phyloP scores from a whole-genome alignment of 2,113 vertebrate species.

The Ploceus nigricollis region DNA sequence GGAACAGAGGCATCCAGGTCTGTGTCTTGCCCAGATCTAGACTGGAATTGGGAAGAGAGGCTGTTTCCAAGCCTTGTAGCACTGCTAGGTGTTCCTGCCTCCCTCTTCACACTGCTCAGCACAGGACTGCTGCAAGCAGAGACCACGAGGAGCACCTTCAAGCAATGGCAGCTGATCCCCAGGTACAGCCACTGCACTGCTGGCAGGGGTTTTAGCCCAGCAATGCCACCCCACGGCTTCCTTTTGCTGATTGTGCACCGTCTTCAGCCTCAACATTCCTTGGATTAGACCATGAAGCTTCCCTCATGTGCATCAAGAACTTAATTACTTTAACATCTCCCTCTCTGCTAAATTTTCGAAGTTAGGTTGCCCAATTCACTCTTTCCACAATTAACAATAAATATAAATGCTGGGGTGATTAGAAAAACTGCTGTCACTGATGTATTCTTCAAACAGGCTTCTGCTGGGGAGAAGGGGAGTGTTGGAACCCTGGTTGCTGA shows the following conservation, averaged over 20 bases:
- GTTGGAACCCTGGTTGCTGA: not conserved
- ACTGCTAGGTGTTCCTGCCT: not conserved
- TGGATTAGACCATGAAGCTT: not conserved
- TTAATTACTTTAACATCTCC: not conserved
- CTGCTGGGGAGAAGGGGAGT: not conserved
- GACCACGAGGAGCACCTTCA: too few species aligned
- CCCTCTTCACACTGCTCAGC: accelerated
- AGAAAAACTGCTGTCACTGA: not conserved
- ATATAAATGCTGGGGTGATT: not conserved
- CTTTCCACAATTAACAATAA: not conserved
- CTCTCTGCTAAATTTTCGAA: not conserved
- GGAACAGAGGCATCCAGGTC: not conserved
- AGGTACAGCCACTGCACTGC: not conserved
- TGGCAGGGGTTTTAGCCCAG: not conserved
- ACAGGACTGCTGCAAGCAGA: not conserved
- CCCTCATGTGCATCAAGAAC: not conserved
- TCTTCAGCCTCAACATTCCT: not conserved
- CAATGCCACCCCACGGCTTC: not conserved
- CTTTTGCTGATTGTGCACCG: not conserved
- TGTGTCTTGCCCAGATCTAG: not conserved
- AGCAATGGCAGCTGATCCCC: not conserved
- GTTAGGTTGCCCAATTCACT: not conserved
- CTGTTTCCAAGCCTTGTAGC: not conserved
- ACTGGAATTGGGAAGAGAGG: accelerated
- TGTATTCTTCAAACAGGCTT: not conserved